Base-by-base conservation (phyloP, 2,888 invertebrate genomes). In the Cynaeus angustus region DNA sequence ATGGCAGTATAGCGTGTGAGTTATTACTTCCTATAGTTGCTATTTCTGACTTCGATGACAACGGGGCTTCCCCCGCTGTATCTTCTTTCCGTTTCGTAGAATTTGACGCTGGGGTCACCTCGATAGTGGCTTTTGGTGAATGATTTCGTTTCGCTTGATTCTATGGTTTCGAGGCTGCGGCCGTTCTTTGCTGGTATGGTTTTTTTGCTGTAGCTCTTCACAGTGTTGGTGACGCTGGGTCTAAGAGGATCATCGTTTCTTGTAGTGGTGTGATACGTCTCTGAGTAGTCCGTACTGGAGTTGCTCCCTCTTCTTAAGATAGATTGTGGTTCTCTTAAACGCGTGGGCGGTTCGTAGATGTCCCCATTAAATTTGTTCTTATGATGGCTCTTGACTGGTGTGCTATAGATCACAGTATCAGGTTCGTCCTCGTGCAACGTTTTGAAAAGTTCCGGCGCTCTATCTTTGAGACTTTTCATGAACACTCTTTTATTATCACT, bases 371-470 rank as follows among this genome's bases (percentile, higher is more conserved):
- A 82, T 16, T 67, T 66, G 52, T 66, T 56, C 30, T 73, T 78
- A 33, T 74, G 77, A 37, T 71, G 86, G 65, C 78, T 83, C 65
- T 83, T 84, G 50, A 82, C 72, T 3, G 83, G 82, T 2, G 83
- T 81, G 58, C 81, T 80, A 43, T 77, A 73, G 41, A 41, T 43
- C 45, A 53, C 87, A 62, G 88, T 87, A 8, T 87, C 86, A 50
- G 90, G 91, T 67, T 89, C 88, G 59, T 78, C 78, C 50, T 91
- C 91, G 79, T 92, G 91, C 10, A 92, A 83, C 8, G 91, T 91
- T 79, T 90, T 90, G 83, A 90, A 92, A 28, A 92, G 84, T 79
- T 93, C 92, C 3, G 93, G 92, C 0, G 92, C 91, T 68, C 91
- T 87, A 78, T 91, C 91, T 74, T 90, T 88, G 8, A 92, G 83